Evolutionary conservation across 2,113 vertebrate species (phyloP), one percentile per base, ranked within the genome.

Genomic region (Physeter macrocephalus): DNA sequence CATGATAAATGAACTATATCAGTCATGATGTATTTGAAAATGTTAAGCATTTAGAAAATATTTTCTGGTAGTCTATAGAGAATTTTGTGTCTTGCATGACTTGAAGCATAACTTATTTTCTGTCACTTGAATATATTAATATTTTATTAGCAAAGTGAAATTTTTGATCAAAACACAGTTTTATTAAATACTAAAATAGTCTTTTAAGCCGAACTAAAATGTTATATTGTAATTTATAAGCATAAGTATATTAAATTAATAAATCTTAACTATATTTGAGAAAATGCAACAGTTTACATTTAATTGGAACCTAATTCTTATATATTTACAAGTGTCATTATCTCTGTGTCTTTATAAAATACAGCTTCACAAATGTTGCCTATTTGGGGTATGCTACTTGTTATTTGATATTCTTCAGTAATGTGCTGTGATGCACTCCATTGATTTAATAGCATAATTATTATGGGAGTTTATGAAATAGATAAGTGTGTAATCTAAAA

Each of bases 81-180:
- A 78, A 87, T 94, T 96, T 74, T 93, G 29, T 93, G 9, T 84
- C 61, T 96, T 94, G 8, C 1, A 43, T 97, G 93, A 90, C 88
- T 88, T 95, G 61, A 95, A 94, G 13, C 78, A 43, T 80, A 95
- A 36, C 17, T 95, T 34, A 88, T 90, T 97, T 94, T 95, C 64
- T 83, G 11, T 96, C 17, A 95, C 36, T 97, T 97, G 9, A 52
- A 74, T 66, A 71, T 9, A 89, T 94, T 88, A 95, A 84, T 96
- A 69, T 78, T 97, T 90, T 92, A 96, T 85, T 96, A 39, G 31
- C 23, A 97, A 93, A 84, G n/a, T 90, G 54, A 96, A 96, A 83
- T 89, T 87, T 96, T 39, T 83, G 10, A 59, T 87, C 64, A 92
- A 86, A 96, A 61, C 39, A 86, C 18, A 81, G 49, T 88, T 96